Percentiles rank a stretch among this genome's conserved stretches.
Evolutionary conservation across 2,888 invertebrate species (phyloP).

Genomic region (Stenodera caucasica): DNA sequence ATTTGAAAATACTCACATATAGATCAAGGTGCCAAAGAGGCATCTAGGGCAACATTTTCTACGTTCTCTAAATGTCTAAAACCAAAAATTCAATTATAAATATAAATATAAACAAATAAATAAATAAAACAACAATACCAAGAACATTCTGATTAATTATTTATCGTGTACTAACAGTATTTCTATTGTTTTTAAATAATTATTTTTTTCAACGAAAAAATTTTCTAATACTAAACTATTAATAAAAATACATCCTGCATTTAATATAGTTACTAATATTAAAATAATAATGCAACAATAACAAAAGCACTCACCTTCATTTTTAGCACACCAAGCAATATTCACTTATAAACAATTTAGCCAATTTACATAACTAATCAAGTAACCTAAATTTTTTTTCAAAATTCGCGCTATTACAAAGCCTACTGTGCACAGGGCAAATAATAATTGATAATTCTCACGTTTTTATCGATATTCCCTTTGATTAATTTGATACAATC

Average conservation of each 20-base stretch:
- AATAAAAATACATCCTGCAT: neutral
- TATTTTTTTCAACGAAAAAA: neutral
- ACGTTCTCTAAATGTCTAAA: neutral
- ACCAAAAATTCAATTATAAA: neutral
- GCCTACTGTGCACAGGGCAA: too few species aligned
- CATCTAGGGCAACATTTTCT: slow-evolving; percentile 30
- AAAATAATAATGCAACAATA: neutral
- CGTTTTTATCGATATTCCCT: too few species aligned
- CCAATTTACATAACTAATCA: neutral
- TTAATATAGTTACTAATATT: too few species aligned
- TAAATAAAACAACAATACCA: slow-evolving; percentile 1
- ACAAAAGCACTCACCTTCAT: neutral
- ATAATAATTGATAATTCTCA: too few species aligned
- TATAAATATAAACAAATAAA: neutral
- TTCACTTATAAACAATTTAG: neutral
- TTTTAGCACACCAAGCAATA: neutral
- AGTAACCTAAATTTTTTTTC: too few species aligned
- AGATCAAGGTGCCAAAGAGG: slow-evolving; percentile 29
- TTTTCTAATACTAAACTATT: neutral
- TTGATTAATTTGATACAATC: too few species aligned
- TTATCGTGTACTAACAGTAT: neutral
- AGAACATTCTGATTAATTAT: neutral
- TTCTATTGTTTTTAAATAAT: neutral
- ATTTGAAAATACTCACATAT: slow-evolving; percentile 31
- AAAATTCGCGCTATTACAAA: too few species aligned